A percentile compares a stretch with the other conserved stretches of the same genome.
phyloP scores from a whole-genome alignment of 2,888 invertebrate species.

The Epirrhoe alternata region DNA sequence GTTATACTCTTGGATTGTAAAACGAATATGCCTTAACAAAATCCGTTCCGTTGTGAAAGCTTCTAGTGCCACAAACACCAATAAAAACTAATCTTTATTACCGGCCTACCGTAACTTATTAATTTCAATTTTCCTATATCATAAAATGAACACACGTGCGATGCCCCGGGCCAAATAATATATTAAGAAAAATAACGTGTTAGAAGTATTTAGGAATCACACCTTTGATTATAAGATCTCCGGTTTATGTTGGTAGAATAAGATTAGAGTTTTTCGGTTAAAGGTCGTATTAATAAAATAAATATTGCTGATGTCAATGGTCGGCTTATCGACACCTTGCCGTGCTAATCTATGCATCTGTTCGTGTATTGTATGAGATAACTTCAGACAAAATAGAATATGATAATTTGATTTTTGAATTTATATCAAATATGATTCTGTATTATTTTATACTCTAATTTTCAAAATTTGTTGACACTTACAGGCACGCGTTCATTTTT shows the following conservation, averaged over 20 bases:
- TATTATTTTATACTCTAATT: no score
- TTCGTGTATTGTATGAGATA: neutral
- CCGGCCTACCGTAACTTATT: slow-evolving; percentile 45
- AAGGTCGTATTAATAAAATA: slow-evolving; percentile 33
- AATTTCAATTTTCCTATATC: slow-evolving; percentile 46
- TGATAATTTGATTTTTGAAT: no score
- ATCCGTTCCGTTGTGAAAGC: slow-evolving; percentile 14
- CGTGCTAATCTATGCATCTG: neutral
- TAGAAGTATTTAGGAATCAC: slow-evolving; percentile 41
- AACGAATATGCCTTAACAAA: slow-evolving; percentile 1
- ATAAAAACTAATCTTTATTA: slow-evolving; percentile 45
- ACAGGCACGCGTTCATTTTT: no score
- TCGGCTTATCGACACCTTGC: neutral
- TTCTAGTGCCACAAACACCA: slow-evolving; percentile 32
- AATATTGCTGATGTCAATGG: slow-evolving; percentile 16
- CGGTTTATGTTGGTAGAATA: slow-evolving; percentile 19
- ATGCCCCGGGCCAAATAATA: slow-evolving; percentile 39
- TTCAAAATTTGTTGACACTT: no score
- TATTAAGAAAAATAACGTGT: slow-evolving; percentile 38
- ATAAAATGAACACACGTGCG: slow-evolving; percentile 46
- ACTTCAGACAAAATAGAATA: neutral
- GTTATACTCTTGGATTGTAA: neutral
- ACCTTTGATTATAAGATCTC: slow-evolving; percentile 31
- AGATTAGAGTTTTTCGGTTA: slow-evolving; percentile 27
- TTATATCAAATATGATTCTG: no score